These are phyloP conservation scores for Etia nguti DNA, from an alignment of 2,113 vertebrate species.

Conservation along the genomic window DNA sequence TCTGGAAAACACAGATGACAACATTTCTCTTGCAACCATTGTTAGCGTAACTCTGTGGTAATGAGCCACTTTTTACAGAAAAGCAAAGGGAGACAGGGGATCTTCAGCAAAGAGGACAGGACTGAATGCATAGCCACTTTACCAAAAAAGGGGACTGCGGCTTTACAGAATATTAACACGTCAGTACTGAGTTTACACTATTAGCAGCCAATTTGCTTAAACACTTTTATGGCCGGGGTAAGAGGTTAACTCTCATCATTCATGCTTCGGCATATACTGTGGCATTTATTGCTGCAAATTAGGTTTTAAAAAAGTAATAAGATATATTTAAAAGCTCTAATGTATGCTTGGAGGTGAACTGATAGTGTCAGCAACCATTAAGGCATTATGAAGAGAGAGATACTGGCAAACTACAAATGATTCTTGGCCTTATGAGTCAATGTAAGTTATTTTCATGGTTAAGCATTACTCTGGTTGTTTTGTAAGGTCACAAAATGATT, in stretches of 20 bases:
- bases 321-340: conserved; percentile 32
- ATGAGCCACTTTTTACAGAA: conserved; percentile 6
- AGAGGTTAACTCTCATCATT: conserved; percentile 48
- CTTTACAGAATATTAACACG: conserved; percentile 13
- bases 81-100: neutral
- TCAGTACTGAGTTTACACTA: conserved; percentile 20
- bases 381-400: neutral
- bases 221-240: conserved; percentile 16
- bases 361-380: conserved; percentile 3
- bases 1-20: conserved; percentile 22
- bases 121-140: neutral
- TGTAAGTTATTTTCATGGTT: neutral
- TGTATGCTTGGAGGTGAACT: conserved; percentile 35
- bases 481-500: neutral
- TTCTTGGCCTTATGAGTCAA: neutral
- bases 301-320: conserved; percentile 8
- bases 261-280: conserved; percentile 24
- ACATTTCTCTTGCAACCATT: conserved; percentile 10
- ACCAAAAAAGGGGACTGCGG: neutral
- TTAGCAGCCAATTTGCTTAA: conserved; percentile 39
- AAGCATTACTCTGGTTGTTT: neutral
- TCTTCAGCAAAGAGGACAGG: neutral
- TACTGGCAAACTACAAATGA: neutral
- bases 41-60: neutral
- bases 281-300: conserved; percentile 24